phyloP scores from a whole-genome alignment of 2,113 vertebrate genomes.

The Loxodonta africana region DNA sequence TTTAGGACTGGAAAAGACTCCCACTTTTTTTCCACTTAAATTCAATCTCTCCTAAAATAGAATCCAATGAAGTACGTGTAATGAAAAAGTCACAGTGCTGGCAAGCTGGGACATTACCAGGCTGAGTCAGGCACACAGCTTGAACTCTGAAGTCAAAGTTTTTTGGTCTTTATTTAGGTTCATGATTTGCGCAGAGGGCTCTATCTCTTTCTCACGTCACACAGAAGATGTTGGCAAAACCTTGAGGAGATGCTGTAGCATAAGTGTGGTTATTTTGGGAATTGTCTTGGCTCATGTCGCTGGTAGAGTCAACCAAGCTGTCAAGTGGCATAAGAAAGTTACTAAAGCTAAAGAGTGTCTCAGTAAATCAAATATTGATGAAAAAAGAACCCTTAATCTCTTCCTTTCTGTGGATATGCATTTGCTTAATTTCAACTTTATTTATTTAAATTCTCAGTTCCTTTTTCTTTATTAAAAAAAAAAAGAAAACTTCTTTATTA shows the following conservation, averaged over 20 bases:
- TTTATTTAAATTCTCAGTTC: slow-evolving; percentile 66
- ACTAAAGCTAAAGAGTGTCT: slow-evolving; percentile 60
- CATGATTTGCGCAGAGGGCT: slow-evolving; percentile 45
- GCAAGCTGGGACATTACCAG: neutral
- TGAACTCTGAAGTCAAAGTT: slow-evolving; percentile 72
- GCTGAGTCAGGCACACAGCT: slow-evolving; percentile 76
- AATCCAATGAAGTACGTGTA: slow-evolving; percentile 3
- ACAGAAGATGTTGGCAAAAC: slow-evolving; percentile 69
- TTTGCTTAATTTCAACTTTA: slow-evolving; percentile 72
- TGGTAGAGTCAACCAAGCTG: slow-evolving; percentile 58
- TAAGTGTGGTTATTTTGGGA: slow-evolving; percentile 69
- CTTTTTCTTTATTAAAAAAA: neutral
- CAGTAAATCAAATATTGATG: slow-evolving; percentile 76
- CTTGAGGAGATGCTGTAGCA: slow-evolving; percentile 53
- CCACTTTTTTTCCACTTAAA: neutral
- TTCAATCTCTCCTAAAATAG: slow-evolving; percentile 25
- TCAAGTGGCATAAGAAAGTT: slow-evolving; percentile 61
- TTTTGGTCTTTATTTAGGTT: slow-evolving; percentile 74
- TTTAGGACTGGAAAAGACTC: slow-evolving; percentile 10
- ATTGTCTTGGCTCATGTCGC: slow-evolving; percentile 8
- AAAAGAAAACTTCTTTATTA: slow-evolving; percentile 43
- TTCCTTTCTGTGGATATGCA: slow-evolving; percentile 29
- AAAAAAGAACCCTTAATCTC: slow-evolving; percentile 60
- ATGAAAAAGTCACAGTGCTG: neutral
- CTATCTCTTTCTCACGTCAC: slow-evolving; percentile 52